Conservation (phyloP, 1,140 invertebrate species). For the Ooceraea biroi region DNA sequence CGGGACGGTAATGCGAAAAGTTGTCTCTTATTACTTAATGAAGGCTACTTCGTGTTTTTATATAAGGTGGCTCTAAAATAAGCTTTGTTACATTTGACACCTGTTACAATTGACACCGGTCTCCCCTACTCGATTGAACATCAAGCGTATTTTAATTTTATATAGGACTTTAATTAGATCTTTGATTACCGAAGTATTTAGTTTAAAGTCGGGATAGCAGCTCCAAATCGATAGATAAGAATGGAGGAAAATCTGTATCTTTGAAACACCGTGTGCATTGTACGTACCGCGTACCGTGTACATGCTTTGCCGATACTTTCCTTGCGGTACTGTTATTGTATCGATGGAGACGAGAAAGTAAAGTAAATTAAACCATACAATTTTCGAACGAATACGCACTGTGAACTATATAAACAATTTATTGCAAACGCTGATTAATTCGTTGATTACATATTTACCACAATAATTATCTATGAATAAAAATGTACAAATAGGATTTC, state of each 20-base stretch:
- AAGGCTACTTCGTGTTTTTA: no score
- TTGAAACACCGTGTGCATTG: not conserved
- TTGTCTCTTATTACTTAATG: no score
- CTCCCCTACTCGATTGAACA: no score
- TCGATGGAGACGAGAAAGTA: not conserved
- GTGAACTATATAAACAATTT: not conserved
- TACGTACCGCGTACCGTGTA: not conserved
- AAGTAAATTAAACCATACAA: not conserved
- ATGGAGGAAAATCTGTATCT: not conserved
- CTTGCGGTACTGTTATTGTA: not conserved
- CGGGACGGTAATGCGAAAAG: no score
- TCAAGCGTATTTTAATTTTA: not conserved
- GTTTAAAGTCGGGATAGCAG: not conserved
- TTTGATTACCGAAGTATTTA: not conserved
- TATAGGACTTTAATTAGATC: not conserved
- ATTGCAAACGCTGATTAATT: not conserved
- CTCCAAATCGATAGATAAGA: not conserved
- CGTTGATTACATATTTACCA: not conserved
- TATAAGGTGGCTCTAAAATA: no score
- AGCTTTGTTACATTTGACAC: no score
- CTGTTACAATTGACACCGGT: no score
- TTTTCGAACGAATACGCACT: not conserved
- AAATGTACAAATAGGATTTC: not conserved
- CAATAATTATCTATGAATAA: not conserved
- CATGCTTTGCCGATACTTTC: not conserved